Conservation (phyloP, 1,140 invertebrate species). For the Trachymyrmex cornetzi region DNA sequence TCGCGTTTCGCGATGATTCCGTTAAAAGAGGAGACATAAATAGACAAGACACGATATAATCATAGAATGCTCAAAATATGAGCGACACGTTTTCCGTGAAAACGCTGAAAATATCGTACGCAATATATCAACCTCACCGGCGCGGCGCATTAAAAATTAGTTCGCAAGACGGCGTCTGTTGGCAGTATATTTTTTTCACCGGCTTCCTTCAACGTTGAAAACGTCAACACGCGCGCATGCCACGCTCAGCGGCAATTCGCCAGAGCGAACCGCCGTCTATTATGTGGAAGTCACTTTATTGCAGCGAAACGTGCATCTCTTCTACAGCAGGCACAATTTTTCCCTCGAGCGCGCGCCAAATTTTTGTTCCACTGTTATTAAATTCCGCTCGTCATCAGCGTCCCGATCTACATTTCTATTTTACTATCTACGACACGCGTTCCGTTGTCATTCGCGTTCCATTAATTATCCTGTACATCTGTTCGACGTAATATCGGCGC, state of each 20-base stretch:
- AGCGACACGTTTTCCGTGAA: neutral
- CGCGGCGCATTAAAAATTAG: conserved; percentile 53
- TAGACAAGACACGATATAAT: neutral
- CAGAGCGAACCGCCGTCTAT: conserved; percentile 35
- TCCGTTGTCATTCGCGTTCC: neutral
- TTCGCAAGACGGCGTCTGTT: conserved; percentile 30
- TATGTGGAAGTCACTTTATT: conserved; percentile 36
- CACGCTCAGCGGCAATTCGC: conserved; percentile 42
- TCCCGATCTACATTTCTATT: neutral
- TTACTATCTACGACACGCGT: neutral
- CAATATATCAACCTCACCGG: neutral
- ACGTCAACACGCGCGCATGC: conserved; percentile 27
- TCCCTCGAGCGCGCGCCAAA: neutral
- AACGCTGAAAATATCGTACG: neutral
- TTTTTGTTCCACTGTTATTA: conserved; percentile 41
- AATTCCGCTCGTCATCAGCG: conserved; percentile 28
- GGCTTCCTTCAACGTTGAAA: conserved; percentile 50
- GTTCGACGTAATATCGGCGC: conserved; percentile 24
- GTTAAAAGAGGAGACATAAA: neutral
- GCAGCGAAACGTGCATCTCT: conserved; percentile 46
- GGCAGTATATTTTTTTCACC: conserved; percentile 41
- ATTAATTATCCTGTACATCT: conserved; percentile 20
- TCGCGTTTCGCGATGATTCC: neutral
- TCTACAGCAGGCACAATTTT: neutral
- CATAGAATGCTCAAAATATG: neutral